Evolutionary conservation across 2,888 invertebrate species (phyloP), one percentile per base, ranked within the genome.

Genomic region (Cheilosia variabilis): DNA sequence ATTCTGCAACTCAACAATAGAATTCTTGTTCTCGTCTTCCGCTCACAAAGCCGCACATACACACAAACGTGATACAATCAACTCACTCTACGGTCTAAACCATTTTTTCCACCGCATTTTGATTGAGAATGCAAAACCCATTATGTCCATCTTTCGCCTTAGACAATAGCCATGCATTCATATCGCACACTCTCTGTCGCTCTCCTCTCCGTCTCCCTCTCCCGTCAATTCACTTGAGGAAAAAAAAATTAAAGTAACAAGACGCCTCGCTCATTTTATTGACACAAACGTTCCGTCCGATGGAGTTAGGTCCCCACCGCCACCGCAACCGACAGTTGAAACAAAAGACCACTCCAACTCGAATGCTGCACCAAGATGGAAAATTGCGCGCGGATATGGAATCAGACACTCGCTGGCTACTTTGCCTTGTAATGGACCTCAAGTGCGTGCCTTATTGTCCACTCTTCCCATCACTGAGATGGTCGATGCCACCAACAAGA

Each of bases 371-470:
- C 47, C 76, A 66, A 58, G 27, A 31, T 43, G n/a, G 37, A 15
- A 65, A 60, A 62, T 62, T 52, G 57, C 34, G 65, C 65, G 41
- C 78, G 71, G 78, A 78, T 78, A 62, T 63, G 78, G 57, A 63
- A 71, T 71, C 63, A 52, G 78, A 76, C 37, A 62, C 58, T 45
- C 45, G 45, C 15, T 19, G 27, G 69, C 55, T 27, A 62, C 57
- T 69, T 19, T 27, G 50, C 45, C 55, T 57, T 57, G 37, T 75
- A 75, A 75, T 75, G 75, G 65, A 75, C 63, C 78, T 57, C 78
- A 63, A 71, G 78, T 78, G 78, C 78, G 78, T 78, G 78, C 71
- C 63, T 69, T 71, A 57, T 78, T 69, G 69, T 37, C 60, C 52
- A 43, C 22, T 63, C 19, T 73, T 45, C 22, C 47, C 47, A n/a